Evolutionary conservation across 1,140 invertebrate genomes (phyloP).

Genomic region (Diabrotica undecimpunctata): DNA sequence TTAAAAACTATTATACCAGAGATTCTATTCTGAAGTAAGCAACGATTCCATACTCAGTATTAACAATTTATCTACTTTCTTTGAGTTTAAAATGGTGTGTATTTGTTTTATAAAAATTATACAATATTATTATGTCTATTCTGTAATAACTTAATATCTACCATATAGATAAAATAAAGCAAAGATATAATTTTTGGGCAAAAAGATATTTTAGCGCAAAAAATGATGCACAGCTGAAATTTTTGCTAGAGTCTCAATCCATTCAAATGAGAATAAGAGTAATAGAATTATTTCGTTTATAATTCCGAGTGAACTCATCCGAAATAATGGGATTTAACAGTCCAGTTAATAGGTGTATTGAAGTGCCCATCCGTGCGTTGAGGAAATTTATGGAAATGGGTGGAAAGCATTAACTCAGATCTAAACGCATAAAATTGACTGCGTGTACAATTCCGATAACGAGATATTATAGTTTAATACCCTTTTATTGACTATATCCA

Average conservation of each 20-base stretch:
- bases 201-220: background rate
- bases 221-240: background rate
- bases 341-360: conserved; percentile 5
- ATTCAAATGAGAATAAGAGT: conserved; percentile 2
- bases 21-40: too few species aligned
- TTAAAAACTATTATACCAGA: too few species aligned
- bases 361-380: conserved; percentile 4
- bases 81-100: too few species aligned
- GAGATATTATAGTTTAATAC: conserved; percentile 2
- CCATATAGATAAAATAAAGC: too few species aligned
- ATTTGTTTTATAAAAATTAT: too few species aligned
- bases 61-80: too few species aligned
- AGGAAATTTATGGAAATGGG: conserved; percentile 5
- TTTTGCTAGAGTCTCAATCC: background rate
- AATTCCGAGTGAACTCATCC: background rate
- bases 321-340: background rate
- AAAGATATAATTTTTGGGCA: too few species aligned
- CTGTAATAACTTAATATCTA: too few species aligned
- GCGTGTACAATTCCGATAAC: conserved; percentile 9
- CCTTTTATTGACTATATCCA: background rate
- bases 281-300: conserved; percentile 3
- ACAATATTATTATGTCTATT: too few species aligned
- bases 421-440: conserved; percentile 8
- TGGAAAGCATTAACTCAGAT: background rate
- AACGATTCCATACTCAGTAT: too few species aligned